A percentile compares a stretch with the other conserved stretches of the same genome.
Conservation (phyloP, 1,140 invertebrate species). For the Ostrea denselamellosa region DNA sequence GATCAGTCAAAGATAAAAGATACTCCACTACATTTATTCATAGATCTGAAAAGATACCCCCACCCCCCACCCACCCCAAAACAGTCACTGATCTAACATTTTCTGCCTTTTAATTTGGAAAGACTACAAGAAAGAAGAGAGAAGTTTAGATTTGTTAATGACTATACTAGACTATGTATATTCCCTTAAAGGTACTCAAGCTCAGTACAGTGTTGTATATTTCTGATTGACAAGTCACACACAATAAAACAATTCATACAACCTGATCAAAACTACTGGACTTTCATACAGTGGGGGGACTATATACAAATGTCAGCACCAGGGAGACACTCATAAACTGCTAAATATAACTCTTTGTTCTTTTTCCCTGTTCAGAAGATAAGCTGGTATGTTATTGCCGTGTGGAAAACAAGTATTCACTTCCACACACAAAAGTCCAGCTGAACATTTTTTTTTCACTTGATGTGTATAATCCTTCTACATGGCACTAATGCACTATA, state of each 20-base stretch:
- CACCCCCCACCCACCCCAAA: too few relatives aligned
- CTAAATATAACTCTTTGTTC: neutral
- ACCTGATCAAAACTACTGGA: constrained; percentile 27
- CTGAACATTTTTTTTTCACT: too few relatives aligned
- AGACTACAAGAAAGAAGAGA: neutral
- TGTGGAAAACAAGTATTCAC: neutral
- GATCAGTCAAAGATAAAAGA: neutral
- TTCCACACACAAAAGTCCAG: neutral
- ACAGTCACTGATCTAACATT: neutral
- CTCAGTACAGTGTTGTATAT: constrained; percentile 1
- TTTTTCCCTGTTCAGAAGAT: neutral
- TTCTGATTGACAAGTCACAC: constrained; percentile 23
- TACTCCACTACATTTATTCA: too few relatives aligned
- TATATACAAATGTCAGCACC: constrained; percentile 32
- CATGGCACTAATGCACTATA: neutral
- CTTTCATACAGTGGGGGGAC: constrained; percentile 22
- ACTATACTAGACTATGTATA: constrained; percentile 35
- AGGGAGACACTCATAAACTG: neutral
- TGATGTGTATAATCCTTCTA: neutral
- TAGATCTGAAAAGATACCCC: too few relatives aligned
- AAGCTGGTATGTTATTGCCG: neutral
- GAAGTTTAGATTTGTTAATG: constrained; percentile 36
- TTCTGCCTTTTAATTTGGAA: neutral
- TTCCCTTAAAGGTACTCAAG: constrained; percentile 24
- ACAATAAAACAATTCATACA: constrained; percentile 29